Conservation (phyloP, 2,797 vertebrate species). For the Neosilurus mollespiculum region DNA sequence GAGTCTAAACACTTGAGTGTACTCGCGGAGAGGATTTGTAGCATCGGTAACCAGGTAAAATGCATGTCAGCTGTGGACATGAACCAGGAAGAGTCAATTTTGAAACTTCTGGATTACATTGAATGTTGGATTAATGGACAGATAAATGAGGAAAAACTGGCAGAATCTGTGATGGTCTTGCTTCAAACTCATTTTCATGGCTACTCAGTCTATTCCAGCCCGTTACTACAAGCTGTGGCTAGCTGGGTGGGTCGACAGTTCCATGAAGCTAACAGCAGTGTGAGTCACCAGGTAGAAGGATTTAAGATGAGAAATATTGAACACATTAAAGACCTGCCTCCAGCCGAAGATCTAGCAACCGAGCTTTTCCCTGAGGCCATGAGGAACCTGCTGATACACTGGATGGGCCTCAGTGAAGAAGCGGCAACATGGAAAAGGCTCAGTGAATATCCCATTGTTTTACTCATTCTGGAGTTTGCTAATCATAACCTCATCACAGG, state of each 20-base stretch:
- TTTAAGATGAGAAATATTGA: slow-evolving; percentile 82
- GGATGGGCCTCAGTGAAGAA: slow-evolving; percentile 81
- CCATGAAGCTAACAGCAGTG: slow-evolving; percentile 71
- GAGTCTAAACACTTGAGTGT: slow-evolving; percentile 21
- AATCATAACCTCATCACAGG: slow-evolving; percentile 85
- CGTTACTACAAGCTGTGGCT: slow-evolving; percentile 69
- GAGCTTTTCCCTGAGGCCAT: slow-evolving; percentile 82
- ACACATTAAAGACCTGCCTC: slow-evolving; percentile 77
- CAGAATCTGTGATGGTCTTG: slow-evolving; percentile 65
- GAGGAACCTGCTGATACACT: slow-evolving; percentile 76
- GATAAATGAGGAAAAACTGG: slow-evolving; percentile 63
- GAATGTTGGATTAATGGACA: slow-evolving; percentile 58
- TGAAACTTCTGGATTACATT: slow-evolving; percentile 66
- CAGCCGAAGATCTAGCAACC: slow-evolving; percentile 75
- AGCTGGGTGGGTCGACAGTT: slow-evolving; percentile 79
- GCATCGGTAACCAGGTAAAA: slow-evolving; percentile 60
- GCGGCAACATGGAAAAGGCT: slow-evolving; percentile 71
- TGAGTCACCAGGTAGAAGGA: slow-evolving; percentile 78
- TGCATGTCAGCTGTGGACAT: slow-evolving; percentile 24
- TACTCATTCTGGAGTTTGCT: slow-evolving; percentile 82
- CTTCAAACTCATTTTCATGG: slow-evolving; percentile 61
- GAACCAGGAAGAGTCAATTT: slow-evolving; percentile 57
- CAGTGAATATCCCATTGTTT: slow-evolving; percentile 81
- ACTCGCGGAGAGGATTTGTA: slow-evolving; percentile 61
- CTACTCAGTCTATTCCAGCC: slow-evolving; percentile 69